Evolutionary conservation across 1,140 invertebrate genomes (phyloP), one percentile per base, ranked within the genome.

Genomic region (Sinella curviseta): DNA sequence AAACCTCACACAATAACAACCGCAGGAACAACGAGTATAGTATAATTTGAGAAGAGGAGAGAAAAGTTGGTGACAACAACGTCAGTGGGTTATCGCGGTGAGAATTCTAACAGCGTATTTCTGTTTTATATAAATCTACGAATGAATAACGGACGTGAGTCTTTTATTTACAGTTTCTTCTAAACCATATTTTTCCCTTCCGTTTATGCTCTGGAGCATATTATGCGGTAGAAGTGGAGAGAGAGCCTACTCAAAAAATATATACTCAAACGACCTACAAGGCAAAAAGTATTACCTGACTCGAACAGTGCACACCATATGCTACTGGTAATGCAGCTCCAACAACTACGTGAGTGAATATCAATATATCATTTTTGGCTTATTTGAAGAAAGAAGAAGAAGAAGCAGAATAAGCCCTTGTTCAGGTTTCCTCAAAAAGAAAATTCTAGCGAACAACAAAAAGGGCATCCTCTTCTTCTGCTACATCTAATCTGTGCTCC

Each of bases 361-460:
- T 48, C 39, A n/a, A n/a, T n/a, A n/a, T 48, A 48, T 48, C 39
- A 48, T 48, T 48, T 17, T n/a, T n/a, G n/a, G n/a, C n/a, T n/a
- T n/a, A n/a, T n/a, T n/a, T n/a, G n/a, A n/a, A n/a, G n/a, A n/a
- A n/a, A n/a, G n/a, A n/a, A n/a, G n/a, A n/a, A n/a, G n/a, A n/a
- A n/a, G n/a, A n/a, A n/a, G n/a, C n/a, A n/a, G n/a, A n/a, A n/a
- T n/a, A n/a, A n/a, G n/a, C n/a, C n/a, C n/a, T n/a, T n/a, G n/a
- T n/a, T n/a, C n/a, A 48, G 4, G 4, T 48, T 48, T 17, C 39
- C 39, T 48, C 17, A 8, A 17, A 60, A 60, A 60, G 24, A 60
- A 60, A n/a, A n/a, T n/a, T n/a, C 55, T 60, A 60, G 24, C 55
- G 55, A 60, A 60, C 55, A 60, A 60, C 55, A 60, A 60, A 60